Conservation (phyloP, 2,113 vertebrate species). For the Bos indicus region DNA sequence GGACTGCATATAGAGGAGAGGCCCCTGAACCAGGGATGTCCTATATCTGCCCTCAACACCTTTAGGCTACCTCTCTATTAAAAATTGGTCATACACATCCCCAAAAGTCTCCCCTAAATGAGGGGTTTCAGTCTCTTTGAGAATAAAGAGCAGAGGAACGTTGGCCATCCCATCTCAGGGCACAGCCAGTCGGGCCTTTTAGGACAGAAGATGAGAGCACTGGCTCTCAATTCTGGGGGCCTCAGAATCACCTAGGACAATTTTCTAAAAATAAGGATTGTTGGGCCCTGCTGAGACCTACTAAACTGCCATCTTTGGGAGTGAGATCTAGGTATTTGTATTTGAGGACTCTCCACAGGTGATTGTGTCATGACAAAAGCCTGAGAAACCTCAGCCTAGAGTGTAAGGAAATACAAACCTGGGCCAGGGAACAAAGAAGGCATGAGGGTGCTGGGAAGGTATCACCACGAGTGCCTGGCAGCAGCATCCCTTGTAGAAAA, state of each 20-base stretch:
- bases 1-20: not conserved
- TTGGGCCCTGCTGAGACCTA: not conserved
- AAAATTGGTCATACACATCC: not conserved
- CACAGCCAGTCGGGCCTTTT: not conserved
- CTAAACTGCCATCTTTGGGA: not conserved
- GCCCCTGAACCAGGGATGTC: no score
- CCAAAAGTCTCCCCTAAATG: not conserved
- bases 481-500: not conserved
- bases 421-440: not conserved
- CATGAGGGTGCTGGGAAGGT: not conserved
- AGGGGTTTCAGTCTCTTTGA: not conserved
- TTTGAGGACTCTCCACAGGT: not conserved
- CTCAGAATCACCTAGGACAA: not conserved
- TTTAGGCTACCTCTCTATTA: not conserved
- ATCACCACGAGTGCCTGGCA: not conserved
- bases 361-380: not conserved
- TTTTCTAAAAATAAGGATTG: not conserved
- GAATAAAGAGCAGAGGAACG: not conserved
- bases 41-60: not conserved
- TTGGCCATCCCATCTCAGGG: no score
- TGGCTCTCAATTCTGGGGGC: not conserved
- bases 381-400: not conserved
- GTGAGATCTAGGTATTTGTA: not conserved
- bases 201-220: not conserved
- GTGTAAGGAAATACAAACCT: not conserved